Evolutionary conservation across 2,888 invertebrate genomes (phyloP), one percentile per base, ranked within the genome.

Genomic region (Yponomeuta cagnagella): DNA sequence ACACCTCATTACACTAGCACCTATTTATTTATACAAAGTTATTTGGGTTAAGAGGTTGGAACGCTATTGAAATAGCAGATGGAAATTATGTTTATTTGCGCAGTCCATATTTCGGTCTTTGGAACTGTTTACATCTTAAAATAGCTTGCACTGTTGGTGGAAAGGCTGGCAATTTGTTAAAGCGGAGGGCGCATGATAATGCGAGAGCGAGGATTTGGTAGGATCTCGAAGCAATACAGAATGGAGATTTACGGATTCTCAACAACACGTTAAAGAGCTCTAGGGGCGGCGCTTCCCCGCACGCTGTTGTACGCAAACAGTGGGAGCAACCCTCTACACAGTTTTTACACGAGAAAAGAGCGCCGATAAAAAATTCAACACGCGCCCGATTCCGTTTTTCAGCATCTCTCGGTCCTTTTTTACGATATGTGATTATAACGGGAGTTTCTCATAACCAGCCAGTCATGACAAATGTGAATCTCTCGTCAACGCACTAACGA

Each of bases 341-440:
- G 52, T 76, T 78, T 78, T 77, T 79, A 81, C 80, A 82, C 82
- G 81, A 82, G 82, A 86, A 81, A 83, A 79, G 79, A 79, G 78
- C 75, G 73, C n/a, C 52, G 80, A 85, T 88, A 86, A 86, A 87
- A 88, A 84, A 88, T 85, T 88, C 85, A 86, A 78, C 80, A 82
- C 78, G 78, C 76, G 82, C 81, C 80, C 82, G 80, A 83, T 83
- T 82, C 80, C 76, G 81, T 84, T 87, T 84, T 84, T 82, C 81
- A 82, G 81, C 80, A 80, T 79, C 78, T 70, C 76, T 75, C 77
- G 77, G 77, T 75, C 79, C 76, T 82, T 84, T 86, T 85, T 83
- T 82, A 82, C 79, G 80, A 81, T 78, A 78, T 79, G 77, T 72
- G 73, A 73, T 71, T 75, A 72, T 75, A 70, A 67, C 72, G 73